A percentile compares a stretch with the other conserved stretches of the same genome.
These are phyloP conservation scores for Galerucella calmariensis DNA, from an alignment of 2,888 invertebrate genomes.

Conservation along the genomic window DNA sequence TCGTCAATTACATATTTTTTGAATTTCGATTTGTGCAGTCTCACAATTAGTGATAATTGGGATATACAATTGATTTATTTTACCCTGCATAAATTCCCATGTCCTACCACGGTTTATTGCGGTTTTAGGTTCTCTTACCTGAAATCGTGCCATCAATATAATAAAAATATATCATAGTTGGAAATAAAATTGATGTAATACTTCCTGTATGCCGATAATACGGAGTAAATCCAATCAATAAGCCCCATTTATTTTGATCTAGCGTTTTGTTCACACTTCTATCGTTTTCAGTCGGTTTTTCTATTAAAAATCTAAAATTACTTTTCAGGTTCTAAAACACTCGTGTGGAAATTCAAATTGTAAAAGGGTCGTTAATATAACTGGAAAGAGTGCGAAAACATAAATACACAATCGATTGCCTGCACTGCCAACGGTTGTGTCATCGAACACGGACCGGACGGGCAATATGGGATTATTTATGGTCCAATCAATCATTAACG, in stretches of 20 bases:
- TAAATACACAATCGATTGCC: conserved; percentile 22
- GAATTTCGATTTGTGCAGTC: no score
- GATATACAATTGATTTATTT: no score
- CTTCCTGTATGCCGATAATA: background rate
- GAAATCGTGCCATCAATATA: no score
- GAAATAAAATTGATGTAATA: background rate
- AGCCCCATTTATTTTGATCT: background rate
- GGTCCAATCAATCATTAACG: conserved; percentile 52
- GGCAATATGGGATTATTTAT: conserved; percentile 52
- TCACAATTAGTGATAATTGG: no score
- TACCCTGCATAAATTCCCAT: no score
- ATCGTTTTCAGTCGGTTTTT: background rate
- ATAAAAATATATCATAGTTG: no score
- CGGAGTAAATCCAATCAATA: background rate
- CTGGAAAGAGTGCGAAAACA: conserved; percentile 17
- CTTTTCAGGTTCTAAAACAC: background rate
- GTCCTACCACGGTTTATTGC: no score
- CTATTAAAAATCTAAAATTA: background rate
- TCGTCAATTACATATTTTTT: no score
- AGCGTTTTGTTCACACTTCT: background rate
- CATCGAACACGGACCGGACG: conserved; percentile 24
- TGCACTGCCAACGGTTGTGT: conserved; percentile 12
- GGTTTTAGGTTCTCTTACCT: no score
- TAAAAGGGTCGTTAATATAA: conserved; percentile 5
- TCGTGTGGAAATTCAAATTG: conserved; percentile 1